Evolutionary conservation across 2,888 invertebrate species (phyloP), one percentile per base, ranked within the genome.

Genomic region (Pimpla rufipes): DNA sequence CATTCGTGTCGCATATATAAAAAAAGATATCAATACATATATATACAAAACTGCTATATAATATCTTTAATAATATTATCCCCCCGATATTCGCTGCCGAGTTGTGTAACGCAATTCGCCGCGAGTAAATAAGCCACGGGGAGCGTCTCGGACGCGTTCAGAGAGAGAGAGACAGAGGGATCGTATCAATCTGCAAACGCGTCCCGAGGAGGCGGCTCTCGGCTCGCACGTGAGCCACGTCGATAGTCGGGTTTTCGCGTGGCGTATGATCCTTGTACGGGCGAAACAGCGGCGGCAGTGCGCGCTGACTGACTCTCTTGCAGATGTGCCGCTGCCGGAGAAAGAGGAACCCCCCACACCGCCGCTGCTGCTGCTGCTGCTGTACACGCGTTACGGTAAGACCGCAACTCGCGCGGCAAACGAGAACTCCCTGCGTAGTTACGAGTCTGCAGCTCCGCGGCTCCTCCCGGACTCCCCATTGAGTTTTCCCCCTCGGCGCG

Each of bases 321-420:
- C 18, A 66, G 66, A 66, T 66, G 66, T 66, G 66, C 29, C 29
- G 29, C 18, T 42, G 21, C 66, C 66, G 66, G 45, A 66, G 62
- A 40, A 62, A 42, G 66, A 66, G 66, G 18, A 66, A 66, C 13
- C 45, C 66, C 42, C 23, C 45, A 45, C 66, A 40, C 45, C 11
- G 66, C 13, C 18, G 23, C 10, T 5, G 18, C 55, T 55, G 55
- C n/a, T 50, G 52, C 42, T 42, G 35, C 50, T 74, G 71, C 10
- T 66, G 67, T 42, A 73, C 52, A 47, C 47, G 71, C 71, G 59
- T 79, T 62, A 79, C 71, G 76, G 79, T 59, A 55, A 76, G 76
- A 67, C 23, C 66, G 71, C 71, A n/a, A n/a, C n/a, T n/a, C 47
- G 18, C 16, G 57, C 29, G 35, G 45, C 37, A 66, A 71, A 79